Conservation (phyloP, 2,113 vertebrate genomes). For the Eonycteris spelaea region DNA sequence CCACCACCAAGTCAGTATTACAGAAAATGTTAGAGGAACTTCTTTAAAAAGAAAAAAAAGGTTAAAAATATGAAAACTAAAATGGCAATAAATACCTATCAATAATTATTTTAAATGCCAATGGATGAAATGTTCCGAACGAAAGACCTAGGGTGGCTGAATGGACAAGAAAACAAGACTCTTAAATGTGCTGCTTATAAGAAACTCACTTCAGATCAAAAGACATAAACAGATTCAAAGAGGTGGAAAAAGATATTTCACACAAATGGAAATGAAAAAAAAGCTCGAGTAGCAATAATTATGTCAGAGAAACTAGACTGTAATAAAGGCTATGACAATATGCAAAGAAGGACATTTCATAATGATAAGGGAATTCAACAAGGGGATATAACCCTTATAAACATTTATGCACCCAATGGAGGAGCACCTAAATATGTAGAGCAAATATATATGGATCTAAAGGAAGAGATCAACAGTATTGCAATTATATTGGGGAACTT, state of each 20-base stretch:
- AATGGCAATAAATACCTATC: background rate
- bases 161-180: background rate
- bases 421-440: too few species aligned
- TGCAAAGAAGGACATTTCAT: too few species aligned
- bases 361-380: too few species aligned
- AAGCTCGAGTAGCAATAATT: background rate
- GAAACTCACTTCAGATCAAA: background rate
- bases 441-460: too few species aligned
- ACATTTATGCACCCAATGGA: too few species aligned
- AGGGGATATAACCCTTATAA: too few species aligned
- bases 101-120: background rate
- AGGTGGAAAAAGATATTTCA: background rate
- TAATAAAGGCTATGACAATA: too few species aligned
- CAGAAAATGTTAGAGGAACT: background rate
- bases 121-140: background rate
- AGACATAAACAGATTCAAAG: background rate
- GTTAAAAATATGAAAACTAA: background rate
- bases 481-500: too few species aligned
- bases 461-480: too few species aligned
- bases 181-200: background rate
- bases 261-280: too few species aligned
- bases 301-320: background rate
- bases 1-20: background rate
- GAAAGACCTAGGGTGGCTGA: background rate
- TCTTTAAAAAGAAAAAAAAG: background rate